These are phyloP conservation scores for Poicephalus gulielmi DNA, from an alignment of 2,113 vertebrate species.

Conservation along the genomic window DNA sequence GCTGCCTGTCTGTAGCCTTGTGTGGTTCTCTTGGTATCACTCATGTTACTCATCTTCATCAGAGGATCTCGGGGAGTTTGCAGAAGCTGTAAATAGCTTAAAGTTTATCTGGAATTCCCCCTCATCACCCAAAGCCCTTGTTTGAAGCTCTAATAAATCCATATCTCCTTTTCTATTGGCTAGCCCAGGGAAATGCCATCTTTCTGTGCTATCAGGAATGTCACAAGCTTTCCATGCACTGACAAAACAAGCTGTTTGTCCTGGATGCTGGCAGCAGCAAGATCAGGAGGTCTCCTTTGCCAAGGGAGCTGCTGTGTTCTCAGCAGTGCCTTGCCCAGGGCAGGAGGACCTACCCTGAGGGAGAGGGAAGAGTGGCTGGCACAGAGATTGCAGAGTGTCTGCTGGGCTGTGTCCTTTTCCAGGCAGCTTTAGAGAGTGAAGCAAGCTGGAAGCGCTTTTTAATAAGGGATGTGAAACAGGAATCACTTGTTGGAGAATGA, in stretches of 20 bases:
- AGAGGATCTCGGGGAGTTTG: slow-evolving; percentile 32
- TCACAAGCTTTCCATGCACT: background rate
- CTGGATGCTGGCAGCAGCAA: background rate
- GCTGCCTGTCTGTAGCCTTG: background rate
- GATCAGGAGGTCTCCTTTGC: background rate
- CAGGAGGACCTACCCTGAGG: background rate
- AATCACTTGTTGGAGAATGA: background rate
- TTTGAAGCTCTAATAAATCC: slow-evolving; percentile 40
- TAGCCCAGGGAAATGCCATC: background rate
- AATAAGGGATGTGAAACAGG: background rate
- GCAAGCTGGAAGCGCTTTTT: background rate
- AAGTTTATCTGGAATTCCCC: slow-evolving; percentile 58
- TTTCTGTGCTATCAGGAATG: background rate
- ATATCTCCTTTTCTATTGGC: background rate
- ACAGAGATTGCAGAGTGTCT: background rate
- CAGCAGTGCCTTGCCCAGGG: background rate
- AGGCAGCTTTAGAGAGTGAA: background rate
- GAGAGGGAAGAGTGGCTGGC: background rate
- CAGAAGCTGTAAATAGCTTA: slow-evolving; percentile 55
- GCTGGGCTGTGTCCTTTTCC: background rate
- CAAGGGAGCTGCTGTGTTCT: background rate
- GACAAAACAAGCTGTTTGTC: background rate
- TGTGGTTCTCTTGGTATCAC: background rate
- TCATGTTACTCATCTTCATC: slow-evolving; percentile 10
- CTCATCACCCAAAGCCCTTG: slow-evolving; percentile 17